Base-by-base conservation (phyloP, 2,888 invertebrate species). In the Sinhomidia bicolor region DNA sequence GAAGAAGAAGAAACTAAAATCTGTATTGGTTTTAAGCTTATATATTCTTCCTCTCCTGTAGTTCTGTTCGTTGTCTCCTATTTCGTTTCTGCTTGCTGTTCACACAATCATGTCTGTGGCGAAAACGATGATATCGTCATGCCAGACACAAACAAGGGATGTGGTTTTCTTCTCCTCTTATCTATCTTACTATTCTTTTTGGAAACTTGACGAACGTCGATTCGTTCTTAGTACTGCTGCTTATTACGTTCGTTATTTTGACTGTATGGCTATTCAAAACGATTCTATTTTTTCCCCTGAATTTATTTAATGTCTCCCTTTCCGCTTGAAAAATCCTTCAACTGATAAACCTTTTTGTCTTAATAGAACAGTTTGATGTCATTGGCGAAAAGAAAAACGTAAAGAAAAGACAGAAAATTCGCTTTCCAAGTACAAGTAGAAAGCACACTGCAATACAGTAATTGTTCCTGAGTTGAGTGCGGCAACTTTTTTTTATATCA, bases 401-500 rank as follows among this genome's bases (percentile, higher is more conserved):
- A n/a, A 57, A n/a, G 4, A 36, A 65, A 36, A 65, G 36, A n/a
- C n/a, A 65, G n/a, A n/a, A n/a, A n/a, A n/a, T 65, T 17, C 32
- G 20, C 65, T 65, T 36, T 65, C 65, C 41, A 41, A 12, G 9
- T 5, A 44, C n/a, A 51, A 51, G 51, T 54, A 54, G 47, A 79
- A 79, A 79, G 57, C 36, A 36, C 36, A 36, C 78, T 65, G 29
- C 60, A 60, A 47, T 47, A n/a, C 51, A 54, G 36, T 51, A 79
- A 79, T 79, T 79, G 78, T 79, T 79, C 78, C 78, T 57, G 36
- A 79, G 68, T 36, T 17, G 17, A 57, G 76, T 41, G 71, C 47
- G 47, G 47, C 74, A 57, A 76, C n/a, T 29, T 41, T 41, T 41
- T 60, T 71, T 1, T 47, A 79, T 79, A 79, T 79, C 78, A 79